Evolutionary conservation across 2,113 vertebrate genomes (phyloP).

Genomic region (Quiscalus mexicanus): DNA sequence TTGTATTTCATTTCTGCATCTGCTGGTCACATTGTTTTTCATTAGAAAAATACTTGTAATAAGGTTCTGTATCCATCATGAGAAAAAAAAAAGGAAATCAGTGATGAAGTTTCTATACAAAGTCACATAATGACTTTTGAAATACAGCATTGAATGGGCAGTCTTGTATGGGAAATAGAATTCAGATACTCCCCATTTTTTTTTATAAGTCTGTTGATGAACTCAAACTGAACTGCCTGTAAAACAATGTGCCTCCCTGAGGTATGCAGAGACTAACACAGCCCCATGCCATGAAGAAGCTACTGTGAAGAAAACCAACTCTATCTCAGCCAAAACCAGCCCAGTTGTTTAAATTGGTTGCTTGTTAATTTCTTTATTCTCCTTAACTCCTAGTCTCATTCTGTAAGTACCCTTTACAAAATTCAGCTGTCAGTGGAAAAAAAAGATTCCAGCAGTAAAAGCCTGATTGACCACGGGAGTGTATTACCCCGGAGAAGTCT

Average conservation of each 20-base stretch:
- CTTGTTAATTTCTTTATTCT: neutral
- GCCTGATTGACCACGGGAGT: neutral
- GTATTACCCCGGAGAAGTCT: neutral
- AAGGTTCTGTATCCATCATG: neutral
- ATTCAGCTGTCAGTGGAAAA: neutral
- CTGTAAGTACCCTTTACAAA: neutral
- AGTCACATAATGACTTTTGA: neutral
- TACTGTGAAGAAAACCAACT: neutral
- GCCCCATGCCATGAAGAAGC: neutral
- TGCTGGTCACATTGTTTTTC: neutral
- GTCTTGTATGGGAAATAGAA: neutral
- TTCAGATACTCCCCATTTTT: neutral
- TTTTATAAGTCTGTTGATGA: neutral
- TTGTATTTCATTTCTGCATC: neutral
- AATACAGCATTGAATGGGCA: neutral
- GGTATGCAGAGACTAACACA: neutral
- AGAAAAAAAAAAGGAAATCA: neutral
- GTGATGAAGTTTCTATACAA: neutral
- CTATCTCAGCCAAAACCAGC: neutral
- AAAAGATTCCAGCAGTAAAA: neutral
- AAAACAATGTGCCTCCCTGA: neutral
- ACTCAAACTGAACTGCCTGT: neutral
- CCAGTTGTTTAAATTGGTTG: neutral
- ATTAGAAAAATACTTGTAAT: neutral
- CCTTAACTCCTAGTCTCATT: neutral